These are phyloP conservation scores for Mythimna loreyi DNA, from an alignment of 2,888 invertebrate species.

Conservation along the genomic window DNA sequence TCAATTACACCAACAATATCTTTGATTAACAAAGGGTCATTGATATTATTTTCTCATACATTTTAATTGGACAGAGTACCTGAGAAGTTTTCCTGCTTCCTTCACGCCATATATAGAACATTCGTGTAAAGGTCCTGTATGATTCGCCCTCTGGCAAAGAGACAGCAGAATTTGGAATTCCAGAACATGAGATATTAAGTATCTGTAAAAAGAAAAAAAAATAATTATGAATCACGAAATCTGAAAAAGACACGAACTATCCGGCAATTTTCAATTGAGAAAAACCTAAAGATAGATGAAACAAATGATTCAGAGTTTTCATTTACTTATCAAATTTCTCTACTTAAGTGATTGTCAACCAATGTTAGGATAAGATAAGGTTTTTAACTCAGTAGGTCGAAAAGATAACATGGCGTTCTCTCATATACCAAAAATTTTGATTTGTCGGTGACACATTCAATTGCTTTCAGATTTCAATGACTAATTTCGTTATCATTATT, in stretches of 20 bases:
- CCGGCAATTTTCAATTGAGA: no score
- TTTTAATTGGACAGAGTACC: constrained; percentile 76
- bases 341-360: not conserved
- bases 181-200: constrained; percentile 93
- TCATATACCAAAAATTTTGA: not conserved
- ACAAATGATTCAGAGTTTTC: constrained; percentile 5
- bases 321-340: not conserved
- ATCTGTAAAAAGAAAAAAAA: constrained; percentile 78
- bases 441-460: not conserved
- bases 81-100: constrained; percentile 92
- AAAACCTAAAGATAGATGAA: constrained; percentile 5
- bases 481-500: no score
- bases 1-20: constrained; percentile 26
- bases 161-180: constrained; percentile 95
- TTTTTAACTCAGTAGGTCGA: not conserved
- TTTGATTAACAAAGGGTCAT: constrained; percentile 39
- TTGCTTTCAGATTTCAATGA: not conserved
- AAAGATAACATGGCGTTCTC: not conserved
- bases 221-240: not conserved
- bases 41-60: constrained; percentile 41
- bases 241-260: not conserved
- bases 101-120: constrained; percentile 93
- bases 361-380: not conserved
- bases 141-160: constrained; percentile 92
- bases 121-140: constrained; percentile 92